Percentiles rank a stretch among this genome's conserved stretches.
phyloP scores from a whole-genome alignment of 1,140 invertebrate species.

The Nymphalis io region DNA sequence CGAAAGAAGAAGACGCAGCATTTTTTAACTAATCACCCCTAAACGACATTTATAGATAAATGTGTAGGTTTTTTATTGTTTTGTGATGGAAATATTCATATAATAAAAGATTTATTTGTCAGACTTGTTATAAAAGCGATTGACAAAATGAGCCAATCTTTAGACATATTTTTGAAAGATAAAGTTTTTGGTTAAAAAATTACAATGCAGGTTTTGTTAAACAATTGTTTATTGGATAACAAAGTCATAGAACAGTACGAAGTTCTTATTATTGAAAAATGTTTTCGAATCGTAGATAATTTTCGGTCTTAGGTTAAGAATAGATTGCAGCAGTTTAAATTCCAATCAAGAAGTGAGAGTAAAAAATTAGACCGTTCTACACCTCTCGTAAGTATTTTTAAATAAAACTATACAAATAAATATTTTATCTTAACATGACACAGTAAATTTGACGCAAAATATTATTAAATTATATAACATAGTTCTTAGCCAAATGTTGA shows the following conservation, averaged over 20 bases:
- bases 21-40: too few relatives aligned
- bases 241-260: not conserved
- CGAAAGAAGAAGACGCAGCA: too few relatives aligned
- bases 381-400: conserved; percentile 40
- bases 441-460: conserved; percentile 40
- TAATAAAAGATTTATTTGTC: not conserved
- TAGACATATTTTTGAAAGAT: conserved; percentile 7
- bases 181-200: not conserved
- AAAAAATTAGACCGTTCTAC: conserved; percentile 35
- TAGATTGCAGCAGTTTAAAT: conserved; percentile 29
- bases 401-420: conserved; percentile 35
- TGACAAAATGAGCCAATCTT: not conserved
- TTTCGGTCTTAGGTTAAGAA: conserved; percentile 36
- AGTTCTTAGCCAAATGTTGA: conserved; percentile 71
- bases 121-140: not conserved
- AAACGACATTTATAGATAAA: not conserved
- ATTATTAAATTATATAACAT: conserved; percentile 47
- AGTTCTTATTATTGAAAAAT: conserved; percentile 8
- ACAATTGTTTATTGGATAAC: not conserved
- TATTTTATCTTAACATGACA: conserved; percentile 41
- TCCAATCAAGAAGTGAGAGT: conserved; percentile 22
- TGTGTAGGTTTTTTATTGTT: not conserved
- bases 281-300: conserved; percentile 27
- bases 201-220: not conserved
- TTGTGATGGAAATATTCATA: not conserved